A percentile compares a stretch with the other conserved stretches of the same genome.
Evolutionary conservation across 1,140 invertebrate genomes (phyloP).

Genomic region (Gonatopus flavifemur): DNA sequence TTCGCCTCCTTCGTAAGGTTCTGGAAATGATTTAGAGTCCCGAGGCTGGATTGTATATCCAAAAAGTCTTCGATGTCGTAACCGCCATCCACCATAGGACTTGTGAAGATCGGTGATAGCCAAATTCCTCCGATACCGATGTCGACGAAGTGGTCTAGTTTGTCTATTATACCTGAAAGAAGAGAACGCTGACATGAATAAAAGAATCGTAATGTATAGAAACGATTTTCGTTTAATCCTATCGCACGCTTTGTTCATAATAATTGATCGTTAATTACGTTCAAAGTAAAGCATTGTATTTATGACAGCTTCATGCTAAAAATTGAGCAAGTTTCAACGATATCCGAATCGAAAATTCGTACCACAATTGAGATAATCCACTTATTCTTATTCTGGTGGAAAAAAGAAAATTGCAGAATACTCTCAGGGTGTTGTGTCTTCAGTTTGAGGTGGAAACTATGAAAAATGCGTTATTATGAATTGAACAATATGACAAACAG

Average conservation of each 20-base stretch:
- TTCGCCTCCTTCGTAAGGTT: conserved; percentile 49
- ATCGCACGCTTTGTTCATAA: background rate
- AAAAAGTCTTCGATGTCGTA: conserved; percentile 70
- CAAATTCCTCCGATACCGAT: conserved; percentile 65
- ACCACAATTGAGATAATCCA: no score
- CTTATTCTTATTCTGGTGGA: no score
- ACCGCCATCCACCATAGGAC: conserved; percentile 65
- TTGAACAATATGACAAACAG: no score
- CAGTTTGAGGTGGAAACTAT: no score
- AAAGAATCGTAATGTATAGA: no score
- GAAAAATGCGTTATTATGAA: no score
- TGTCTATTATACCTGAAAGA: conserved; percentile 29
- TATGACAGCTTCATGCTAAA: background rate
- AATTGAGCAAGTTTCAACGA: background rate
- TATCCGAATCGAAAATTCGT: background rate
- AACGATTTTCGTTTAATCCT: background rate
- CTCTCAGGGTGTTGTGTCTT: no score
- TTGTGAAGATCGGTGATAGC: conserved; percentile 67
- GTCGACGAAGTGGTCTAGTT: conserved; percentile 59
- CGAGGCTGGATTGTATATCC: conserved; percentile 63
- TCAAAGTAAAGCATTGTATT: background rate
- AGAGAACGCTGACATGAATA: background rate
- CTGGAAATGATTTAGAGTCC: conserved; percentile 67
- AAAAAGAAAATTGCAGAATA: no score
- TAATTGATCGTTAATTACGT: background rate